Conservation (phyloP, 2,888 invertebrate genomes). For the Chironomus riparius region DNA sequence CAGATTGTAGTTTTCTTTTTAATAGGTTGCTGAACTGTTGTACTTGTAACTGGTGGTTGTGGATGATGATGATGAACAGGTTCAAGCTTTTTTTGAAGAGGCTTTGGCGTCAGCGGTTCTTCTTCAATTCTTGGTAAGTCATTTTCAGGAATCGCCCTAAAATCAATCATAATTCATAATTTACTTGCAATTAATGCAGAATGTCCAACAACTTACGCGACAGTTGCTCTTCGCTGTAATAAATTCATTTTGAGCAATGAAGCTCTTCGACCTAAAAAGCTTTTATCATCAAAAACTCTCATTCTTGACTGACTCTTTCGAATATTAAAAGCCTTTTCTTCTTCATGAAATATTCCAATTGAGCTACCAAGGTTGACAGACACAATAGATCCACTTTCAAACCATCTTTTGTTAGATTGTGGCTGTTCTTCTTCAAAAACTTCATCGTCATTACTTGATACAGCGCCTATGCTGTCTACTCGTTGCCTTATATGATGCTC, state of each 20-base stretch:
- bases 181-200: neutral
- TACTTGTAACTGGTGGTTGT: neutral
- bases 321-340: neutral
- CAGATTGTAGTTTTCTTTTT: neutral
- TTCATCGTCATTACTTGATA: neutral
- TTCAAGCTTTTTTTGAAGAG: neutral
- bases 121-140: neutral
- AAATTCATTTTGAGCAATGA: neutral
- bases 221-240: conserved; percentile 19
- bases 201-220: neutral
- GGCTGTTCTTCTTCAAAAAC: neutral
- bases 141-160: neutral
- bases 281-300: neutral
- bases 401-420: conserved; percentile 38
- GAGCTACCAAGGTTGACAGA: conserved; percentile 51
- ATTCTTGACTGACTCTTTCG: neutral
- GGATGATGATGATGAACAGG: neutral
- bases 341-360: conserved; percentile 49
- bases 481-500: neutral
- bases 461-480: neutral
- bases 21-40: neutral
- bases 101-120: neutral
- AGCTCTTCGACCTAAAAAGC: conserved; percentile 7
- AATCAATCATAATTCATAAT: neutral
- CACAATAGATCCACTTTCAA: conserved; percentile 46